Evolutionary conservation across 2,113 vertebrate genomes (phyloP).

Genomic region (Centropus bengalensis): DNA sequence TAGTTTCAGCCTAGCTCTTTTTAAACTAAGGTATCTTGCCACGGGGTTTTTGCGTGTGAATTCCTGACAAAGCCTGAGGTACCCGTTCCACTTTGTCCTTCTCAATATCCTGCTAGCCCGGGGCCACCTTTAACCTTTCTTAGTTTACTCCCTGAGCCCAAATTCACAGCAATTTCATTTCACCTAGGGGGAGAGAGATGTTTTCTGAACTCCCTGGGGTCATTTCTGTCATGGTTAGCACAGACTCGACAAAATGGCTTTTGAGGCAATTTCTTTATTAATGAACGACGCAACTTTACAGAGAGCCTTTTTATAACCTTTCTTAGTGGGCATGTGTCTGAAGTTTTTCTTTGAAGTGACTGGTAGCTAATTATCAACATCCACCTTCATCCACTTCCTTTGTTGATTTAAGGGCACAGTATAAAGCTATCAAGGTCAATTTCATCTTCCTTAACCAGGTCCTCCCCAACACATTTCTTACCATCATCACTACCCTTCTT

Average conservation of each 20-base stretch:
- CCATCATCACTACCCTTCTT: not conserved
- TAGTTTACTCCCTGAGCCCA: not conserved
- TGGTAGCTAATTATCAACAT: no score
- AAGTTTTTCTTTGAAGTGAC: no score
- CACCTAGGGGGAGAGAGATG: not conserved
- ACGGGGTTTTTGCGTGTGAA: not conserved
- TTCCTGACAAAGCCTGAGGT: not conserved
- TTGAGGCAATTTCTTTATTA: no score
- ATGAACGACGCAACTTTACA: no score
- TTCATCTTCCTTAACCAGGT: no score
- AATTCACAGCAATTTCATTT: not conserved
- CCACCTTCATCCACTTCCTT: no score
- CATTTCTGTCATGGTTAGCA: not conserved
- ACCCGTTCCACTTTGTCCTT: not conserved
- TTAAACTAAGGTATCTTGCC: not conserved
- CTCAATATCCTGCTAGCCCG: not conserved
- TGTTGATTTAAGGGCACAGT: no score
- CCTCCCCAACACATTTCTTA: no score
- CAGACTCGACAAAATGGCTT: no score
- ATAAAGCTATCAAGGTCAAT: no score
- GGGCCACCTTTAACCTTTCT: not conserved
- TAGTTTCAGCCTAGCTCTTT: not conserved
- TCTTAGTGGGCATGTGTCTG: no score
- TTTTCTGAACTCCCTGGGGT: not conserved
- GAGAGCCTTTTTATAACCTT: no score